A percentile compares a stretch with the other conserved stretches of the same genome.
phyloP scores from a whole-genome alignment of 2,797 vertebrate genomes.

The Cuniculus paca region DNA sequence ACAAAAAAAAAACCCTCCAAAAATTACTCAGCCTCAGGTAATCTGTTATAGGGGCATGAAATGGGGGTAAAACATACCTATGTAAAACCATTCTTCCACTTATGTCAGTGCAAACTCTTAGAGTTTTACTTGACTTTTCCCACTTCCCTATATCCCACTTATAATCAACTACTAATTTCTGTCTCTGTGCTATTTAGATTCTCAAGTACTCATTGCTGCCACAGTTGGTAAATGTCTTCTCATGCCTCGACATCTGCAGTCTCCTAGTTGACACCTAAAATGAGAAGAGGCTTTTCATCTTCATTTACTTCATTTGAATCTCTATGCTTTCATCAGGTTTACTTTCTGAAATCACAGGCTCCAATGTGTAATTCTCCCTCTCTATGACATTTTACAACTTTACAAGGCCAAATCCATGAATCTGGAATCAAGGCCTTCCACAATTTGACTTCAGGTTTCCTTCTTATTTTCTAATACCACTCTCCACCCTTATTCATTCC shows the following conservation, averaged over 20 bases:
- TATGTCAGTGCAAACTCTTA: neutral
- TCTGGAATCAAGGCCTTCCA: neutral
- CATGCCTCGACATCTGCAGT: neutral
- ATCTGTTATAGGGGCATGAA: neutral
- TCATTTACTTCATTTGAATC: neutral
- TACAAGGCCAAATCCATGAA: neutral
- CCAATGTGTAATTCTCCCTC: neutral
- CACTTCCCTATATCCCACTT: neutral
- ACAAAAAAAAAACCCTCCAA: too few species aligned
- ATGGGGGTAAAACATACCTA: neutral
- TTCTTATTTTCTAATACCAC: neutral
- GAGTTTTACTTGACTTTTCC: neutral
- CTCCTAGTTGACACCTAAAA: neutral
- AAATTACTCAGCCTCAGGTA: neutral
- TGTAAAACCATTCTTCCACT: neutral
- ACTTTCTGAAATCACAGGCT: neutral
- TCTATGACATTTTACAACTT: neutral
- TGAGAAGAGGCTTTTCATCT: neutral
- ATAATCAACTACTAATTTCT: neutral
- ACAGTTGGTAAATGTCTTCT: neutral
- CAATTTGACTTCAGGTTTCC: neutral
- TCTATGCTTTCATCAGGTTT: neutral
- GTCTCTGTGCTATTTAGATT: neutral
- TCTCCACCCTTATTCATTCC: neutral
- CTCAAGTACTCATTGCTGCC: neutral